A percentile compares a stretch with the other conserved stretches of the same genome.
Conservation (phyloP, 2,888 invertebrate genomes). For the Phortica magna region DNA sequence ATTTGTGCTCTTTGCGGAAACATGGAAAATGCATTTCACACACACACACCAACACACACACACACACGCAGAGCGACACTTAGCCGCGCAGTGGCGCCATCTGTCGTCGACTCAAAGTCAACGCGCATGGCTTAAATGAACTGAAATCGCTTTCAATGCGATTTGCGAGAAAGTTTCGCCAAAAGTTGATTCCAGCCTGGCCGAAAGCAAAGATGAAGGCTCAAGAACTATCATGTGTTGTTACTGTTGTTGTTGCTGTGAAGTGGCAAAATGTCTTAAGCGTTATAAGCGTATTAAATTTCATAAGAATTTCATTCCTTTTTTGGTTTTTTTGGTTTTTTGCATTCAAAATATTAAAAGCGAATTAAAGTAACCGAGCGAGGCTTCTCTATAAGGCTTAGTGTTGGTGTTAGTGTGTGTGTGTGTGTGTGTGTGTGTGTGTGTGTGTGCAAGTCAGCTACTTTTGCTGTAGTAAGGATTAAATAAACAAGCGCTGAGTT, state of each 20-base stretch:
- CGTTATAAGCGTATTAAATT: constrained; percentile 65
- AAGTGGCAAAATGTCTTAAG: constrained; percentile 31
- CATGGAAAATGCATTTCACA: too few relatives aligned
- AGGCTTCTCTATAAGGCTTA: too few relatives aligned
- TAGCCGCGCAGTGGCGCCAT: too few relatives aligned
- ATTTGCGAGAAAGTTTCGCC: too few relatives aligned
- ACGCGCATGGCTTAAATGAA: not conserved
- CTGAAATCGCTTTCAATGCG: not conserved
- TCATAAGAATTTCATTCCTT: constrained; percentile 58
- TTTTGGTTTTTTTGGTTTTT: not conserved
- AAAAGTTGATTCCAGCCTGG: too few relatives aligned
- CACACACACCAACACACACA: not conserved
- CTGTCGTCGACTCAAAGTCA: too few relatives aligned
- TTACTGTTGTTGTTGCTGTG: not conserved
- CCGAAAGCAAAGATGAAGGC: too few relatives aligned
- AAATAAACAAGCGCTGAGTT: constrained; percentile 58
- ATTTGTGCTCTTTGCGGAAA: not conserved
- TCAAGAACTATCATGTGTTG: too few relatives aligned
- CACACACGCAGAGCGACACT: too few relatives aligned
- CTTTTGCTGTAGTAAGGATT: not conserved
- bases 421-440: not conserved
- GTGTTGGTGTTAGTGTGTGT: not conserved
- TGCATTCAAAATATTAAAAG: not conserved
- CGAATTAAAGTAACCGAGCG: not conserved
- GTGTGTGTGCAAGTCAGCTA: not conserved